Evolutionary conservation across 2,888 invertebrate genomes (phyloP).

Genomic region (Athalia rosae): DNA sequence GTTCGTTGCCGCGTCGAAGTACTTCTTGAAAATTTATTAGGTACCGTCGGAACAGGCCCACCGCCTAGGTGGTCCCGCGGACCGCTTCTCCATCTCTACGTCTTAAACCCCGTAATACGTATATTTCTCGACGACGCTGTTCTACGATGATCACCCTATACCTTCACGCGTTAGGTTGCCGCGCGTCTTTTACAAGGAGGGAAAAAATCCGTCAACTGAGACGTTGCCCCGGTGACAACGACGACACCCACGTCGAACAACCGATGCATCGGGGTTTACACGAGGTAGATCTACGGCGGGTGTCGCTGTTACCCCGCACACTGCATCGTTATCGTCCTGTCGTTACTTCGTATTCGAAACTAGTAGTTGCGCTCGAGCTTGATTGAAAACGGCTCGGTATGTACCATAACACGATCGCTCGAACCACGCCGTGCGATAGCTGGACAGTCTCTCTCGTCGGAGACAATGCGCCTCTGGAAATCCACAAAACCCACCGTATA

Average conservation of each 20-base stretch:
- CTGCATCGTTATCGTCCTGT: constrained; percentile 31
- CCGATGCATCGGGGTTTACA: neutral
- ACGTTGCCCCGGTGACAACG: constrained; percentile 19
- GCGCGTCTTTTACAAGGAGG: constrained; percentile 23
- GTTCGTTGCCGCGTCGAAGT: neutral
- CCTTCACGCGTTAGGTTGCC: neutral
- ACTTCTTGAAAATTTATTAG: constrained; percentile 31
- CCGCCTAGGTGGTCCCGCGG: constrained; percentile 33
- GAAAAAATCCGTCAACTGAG: constrained; percentile 25
- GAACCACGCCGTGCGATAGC: constrained; percentile 26
- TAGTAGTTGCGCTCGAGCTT: constrained; percentile 35
- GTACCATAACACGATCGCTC: constrained; percentile 7
- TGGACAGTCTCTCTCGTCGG: constrained; percentile 25
- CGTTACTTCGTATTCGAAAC: constrained; percentile 39
- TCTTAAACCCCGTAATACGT: neutral
- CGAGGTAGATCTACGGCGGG: neutral
- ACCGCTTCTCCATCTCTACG: too few species aligned
- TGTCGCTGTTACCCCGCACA: constrained; percentile 32
- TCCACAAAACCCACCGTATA: neutral
- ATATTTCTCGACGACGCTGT: neutral
- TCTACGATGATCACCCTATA: constrained; percentile 3
- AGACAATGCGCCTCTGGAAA: constrained; percentile 17
- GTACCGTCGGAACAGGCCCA: neutral
- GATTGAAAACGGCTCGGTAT: constrained; percentile 44
- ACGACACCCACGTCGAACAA: constrained; percentile 24